These are phyloP conservation scores for Smittia sp. DNA, from an alignment of 2,888 invertebrate genomes.

Conservation along the genomic window DNA sequence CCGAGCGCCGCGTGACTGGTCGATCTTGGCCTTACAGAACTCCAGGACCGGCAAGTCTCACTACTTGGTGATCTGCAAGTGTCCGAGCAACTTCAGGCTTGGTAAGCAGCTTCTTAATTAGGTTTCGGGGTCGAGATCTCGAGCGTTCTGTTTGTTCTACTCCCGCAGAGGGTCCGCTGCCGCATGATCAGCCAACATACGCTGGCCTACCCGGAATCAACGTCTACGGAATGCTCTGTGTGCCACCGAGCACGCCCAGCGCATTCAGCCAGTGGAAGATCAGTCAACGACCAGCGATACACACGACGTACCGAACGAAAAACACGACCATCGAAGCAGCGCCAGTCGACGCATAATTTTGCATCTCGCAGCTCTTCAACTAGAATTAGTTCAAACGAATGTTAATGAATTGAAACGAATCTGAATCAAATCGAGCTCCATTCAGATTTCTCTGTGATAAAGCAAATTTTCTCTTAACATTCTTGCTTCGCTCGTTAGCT, in stretches of 20 bases:
- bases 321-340: slow-evolving; percentile 35
- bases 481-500: not conserved
- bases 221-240: slow-evolving; percentile 94
- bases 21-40: slow-evolving; percentile 84
- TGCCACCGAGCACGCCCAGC: slow-evolving; percentile 47
- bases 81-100: slow-evolving; percentile 78
- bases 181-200: slow-evolving; percentile 90
- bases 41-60: slow-evolving; percentile 91
- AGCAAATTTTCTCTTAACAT: not conserved
- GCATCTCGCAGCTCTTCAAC: not conserved
- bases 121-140: slow-evolving; percentile 21
- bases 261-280: slow-evolving; percentile 13
- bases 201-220: slow-evolving; percentile 90
- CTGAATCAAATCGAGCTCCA: not conserved
- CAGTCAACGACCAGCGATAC: slow-evolving; percentile 25
- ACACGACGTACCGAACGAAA: slow-evolving; percentile 36
- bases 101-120: slow-evolving; percentile 56
- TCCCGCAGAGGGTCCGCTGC: slow-evolving; percentile 82
- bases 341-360: not conserved
- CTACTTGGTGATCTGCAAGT: slow-evolving; percentile 87
- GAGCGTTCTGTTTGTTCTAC: too few relatives aligned
- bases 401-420: not conserved
- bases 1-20: slow-evolving; percentile 86
- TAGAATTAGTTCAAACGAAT: not conserved
- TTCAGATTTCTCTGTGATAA: slow-evolving; percentile 21